These are phyloP conservation scores for Falco peregrinus DNA, from an alignment of 2,797 vertebrate species.

Conservation along the genomic window DNA sequence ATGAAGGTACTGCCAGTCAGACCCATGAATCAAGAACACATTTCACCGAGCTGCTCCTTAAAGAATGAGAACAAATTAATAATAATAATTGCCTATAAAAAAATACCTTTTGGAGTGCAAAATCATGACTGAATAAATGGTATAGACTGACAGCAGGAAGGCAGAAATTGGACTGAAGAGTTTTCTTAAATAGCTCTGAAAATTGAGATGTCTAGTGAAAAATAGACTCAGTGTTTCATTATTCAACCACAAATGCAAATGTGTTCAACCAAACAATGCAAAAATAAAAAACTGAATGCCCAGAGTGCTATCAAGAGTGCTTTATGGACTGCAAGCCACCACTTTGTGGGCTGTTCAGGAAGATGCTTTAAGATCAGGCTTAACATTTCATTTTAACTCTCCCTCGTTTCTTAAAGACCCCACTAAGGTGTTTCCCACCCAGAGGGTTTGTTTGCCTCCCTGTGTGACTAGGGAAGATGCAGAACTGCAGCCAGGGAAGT, in stretches of 20 bases:
- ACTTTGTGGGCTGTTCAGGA: background rate
- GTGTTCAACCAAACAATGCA: background rate
- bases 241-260: background rate
- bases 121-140: background rate
- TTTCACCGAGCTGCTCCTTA: background rate
- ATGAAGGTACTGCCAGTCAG: background rate
- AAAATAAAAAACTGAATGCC: background rate
- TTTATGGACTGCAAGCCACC: background rate
- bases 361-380: background rate
- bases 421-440: background rate
- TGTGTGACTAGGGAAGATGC: background rate
- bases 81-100: background rate
- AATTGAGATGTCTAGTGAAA: background rate
- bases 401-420: background rate
- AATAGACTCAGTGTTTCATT: background rate
- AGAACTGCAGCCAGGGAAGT: background rate
- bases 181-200: background rate
- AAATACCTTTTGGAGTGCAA: background rate
- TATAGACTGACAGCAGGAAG: background rate
- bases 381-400: background rate
- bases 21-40: background rate
- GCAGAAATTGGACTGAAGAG: background rate
- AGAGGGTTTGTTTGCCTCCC: background rate
- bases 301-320: background rate
- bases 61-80: background rate